Evolutionary conservation across 2,113 vertebrate species (phyloP).

Genomic region (Oryzias woworae): DNA sequence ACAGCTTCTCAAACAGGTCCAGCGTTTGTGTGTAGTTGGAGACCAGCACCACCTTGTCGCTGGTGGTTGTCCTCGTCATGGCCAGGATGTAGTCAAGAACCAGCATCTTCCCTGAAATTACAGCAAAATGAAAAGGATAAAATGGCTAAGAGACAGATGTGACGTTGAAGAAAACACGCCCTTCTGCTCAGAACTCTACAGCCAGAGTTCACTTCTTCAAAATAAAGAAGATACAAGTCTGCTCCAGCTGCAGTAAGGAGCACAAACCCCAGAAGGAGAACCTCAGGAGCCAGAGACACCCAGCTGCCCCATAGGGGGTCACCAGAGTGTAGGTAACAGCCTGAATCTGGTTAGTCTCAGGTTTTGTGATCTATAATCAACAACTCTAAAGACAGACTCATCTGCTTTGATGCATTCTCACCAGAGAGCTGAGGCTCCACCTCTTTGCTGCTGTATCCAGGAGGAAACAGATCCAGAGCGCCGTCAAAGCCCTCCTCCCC

Average conservation of each 20-base stretch:
- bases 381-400: too few relatives aligned
- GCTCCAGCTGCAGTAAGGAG: too few relatives aligned
- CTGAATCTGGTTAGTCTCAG: too few relatives aligned
- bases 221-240: too few relatives aligned
- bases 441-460: conserved; percentile 85
- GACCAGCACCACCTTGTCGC: conserved; percentile 94
- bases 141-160: not conserved
- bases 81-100: conserved; percentile 95
- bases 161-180: not conserved
- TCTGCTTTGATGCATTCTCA: conserved; percentile 55
- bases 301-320: too few relatives aligned
- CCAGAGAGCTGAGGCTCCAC: conserved; percentile 94
- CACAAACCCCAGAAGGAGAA: too few relatives aligned
- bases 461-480: conserved; percentile 85
- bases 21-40: conserved; percentile 98
- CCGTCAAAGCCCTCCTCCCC: conserved; percentile 91
- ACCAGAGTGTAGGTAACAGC: too few relatives aligned
- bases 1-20: conserved; percentile 96
- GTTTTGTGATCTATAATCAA: too few relatives aligned
- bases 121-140: not conserved
- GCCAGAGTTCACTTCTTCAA: too few relatives aligned
- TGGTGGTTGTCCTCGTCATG: conserved; percentile 86
- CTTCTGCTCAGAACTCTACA: too few relatives aligned
- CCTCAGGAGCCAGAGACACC: too few relatives aligned
- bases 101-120: conserved; percentile 89